phyloP scores from a whole-genome alignment of 2,888 invertebrate genomes.

The Andricus quercusramuli region DNA sequence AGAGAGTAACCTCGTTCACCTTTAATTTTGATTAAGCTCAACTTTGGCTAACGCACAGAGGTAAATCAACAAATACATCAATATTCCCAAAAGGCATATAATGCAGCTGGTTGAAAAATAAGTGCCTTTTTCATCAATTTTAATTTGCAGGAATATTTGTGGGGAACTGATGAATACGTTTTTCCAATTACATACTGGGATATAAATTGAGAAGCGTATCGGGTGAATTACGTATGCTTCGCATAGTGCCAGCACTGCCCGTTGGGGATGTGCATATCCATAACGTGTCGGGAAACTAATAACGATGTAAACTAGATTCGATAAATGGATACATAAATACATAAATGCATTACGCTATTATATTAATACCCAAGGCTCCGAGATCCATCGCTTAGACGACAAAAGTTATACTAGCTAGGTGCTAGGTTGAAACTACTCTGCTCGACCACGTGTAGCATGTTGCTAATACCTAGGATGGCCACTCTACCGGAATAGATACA shows the following conservation, averaged over 20 bases:
- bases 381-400: not conserved
- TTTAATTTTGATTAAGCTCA: not conserved
- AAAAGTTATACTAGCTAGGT: constrained; percentile 1
- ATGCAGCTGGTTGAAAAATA: not conserved
- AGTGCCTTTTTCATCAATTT: not conserved
- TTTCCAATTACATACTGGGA: not conserved
- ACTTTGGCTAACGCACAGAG: not conserved
- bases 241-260: not conserved
- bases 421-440: constrained; percentile 24
- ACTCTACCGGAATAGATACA: constrained; percentile 59
- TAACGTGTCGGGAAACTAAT: constrained; percentile 13
- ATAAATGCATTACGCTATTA: constrained; percentile 7
- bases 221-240: not conserved
- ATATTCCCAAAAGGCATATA: not conserved
- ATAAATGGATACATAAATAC: constrained; percentile 13
- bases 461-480: constrained; percentile 55
- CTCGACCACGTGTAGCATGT: constrained; percentile 44
- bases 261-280: not conserved
- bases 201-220: not conserved
- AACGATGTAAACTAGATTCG: constrained; percentile 14
- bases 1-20: not conserved
- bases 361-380: not conserved
- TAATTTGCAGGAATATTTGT: not conserved
- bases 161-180: not conserved
- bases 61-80: not conserved